Percentiles rank a stretch among this genome's conserved stretches.
Evolutionary conservation across 2,888 invertebrate species (phyloP).

Genomic region (Chalcosyrphus nemorum): DNA sequence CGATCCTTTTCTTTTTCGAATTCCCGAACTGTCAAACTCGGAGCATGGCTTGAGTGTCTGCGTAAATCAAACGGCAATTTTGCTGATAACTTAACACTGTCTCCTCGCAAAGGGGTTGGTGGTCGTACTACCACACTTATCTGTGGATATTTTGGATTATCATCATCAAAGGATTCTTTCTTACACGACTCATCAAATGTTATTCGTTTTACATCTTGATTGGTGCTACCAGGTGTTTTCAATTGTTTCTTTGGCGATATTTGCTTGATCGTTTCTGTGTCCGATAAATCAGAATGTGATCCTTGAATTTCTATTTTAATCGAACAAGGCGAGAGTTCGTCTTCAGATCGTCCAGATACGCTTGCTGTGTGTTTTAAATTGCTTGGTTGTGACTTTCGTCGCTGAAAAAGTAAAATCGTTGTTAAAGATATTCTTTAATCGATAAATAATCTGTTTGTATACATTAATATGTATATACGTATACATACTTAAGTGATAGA

Average conservation of each 20-base stretch:
- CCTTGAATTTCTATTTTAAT: constrained; percentile 67
- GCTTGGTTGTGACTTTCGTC: constrained; percentile 64
- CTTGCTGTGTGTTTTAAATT: constrained; percentile 46
- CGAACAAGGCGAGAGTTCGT: constrained; percentile 75
- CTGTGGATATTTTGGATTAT: constrained; percentile 84
- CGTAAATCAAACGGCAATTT: constrained; percentile 81
- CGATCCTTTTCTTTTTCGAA: constrained; percentile 82
- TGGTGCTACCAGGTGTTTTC: constrained; percentile 39
- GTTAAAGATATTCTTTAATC: background rate
- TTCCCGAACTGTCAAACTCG: constrained; percentile 83
- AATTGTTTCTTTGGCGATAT: constrained; percentile 39
- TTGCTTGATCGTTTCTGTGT: constrained; percentile 64
- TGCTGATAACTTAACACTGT: constrained; percentile 82
- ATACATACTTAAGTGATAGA: too few relatives aligned
- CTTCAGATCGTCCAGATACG: constrained; percentile 75
- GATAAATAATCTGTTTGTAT: background rate
- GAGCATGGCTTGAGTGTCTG: constrained; percentile 82
- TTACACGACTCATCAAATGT: constrained; percentile 83
- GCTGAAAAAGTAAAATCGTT: constrained; percentile 67
- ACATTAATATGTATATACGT: too few relatives aligned
- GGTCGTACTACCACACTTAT: constrained; percentile 89
- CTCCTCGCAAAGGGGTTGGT: constrained; percentile 88
- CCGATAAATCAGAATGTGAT: constrained; percentile 73
- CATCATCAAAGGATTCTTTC: constrained; percentile 82
- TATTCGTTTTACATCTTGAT: constrained; percentile 82